phyloP scores from a whole-genome alignment of 2,888 invertebrate species.

The Papilio protenor region DNA sequence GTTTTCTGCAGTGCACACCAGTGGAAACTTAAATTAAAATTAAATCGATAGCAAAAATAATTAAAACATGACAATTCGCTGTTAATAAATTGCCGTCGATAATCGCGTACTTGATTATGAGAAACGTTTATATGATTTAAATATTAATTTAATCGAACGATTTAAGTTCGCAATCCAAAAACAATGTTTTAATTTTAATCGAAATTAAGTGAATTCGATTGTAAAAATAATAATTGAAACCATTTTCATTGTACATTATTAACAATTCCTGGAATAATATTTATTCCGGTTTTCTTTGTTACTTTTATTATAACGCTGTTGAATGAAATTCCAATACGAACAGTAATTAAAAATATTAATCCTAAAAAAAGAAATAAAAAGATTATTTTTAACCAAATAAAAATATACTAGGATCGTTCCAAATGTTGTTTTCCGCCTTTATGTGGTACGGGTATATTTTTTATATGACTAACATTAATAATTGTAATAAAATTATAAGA shows the following conservation, averaged over 20 bases:
- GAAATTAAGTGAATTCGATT: background rate
- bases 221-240: conserved; percentile 14
- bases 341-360: conserved; percentile 10
- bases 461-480: too few relatives aligned
- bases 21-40: too few relatives aligned
- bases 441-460: too few relatives aligned
- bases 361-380: background rate
- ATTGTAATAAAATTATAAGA: too few relatives aligned
- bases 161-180: conserved; percentile 15
- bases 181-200: background rate
- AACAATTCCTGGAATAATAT: background rate
- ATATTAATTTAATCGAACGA: background rate
- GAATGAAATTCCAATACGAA: background rate
- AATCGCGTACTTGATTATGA: background rate
- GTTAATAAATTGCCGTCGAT: background rate
- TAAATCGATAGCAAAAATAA: too few relatives aligned
- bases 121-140: background rate
- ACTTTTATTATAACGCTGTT: conserved; percentile 3
- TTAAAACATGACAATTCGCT: background rate
- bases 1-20: too few relatives aligned
- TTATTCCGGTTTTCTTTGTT: conserved; percentile 6
- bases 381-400: background rate
- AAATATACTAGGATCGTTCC: background rate
- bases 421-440: background rate
- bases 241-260: background rate